Percentiles rank a stretch among this genome's conserved stretches.
These are phyloP conservation scores for Drosophila azteca DNA, from an alignment of 1,140 invertebrate genomes.

Conservation along the genomic window DNA sequence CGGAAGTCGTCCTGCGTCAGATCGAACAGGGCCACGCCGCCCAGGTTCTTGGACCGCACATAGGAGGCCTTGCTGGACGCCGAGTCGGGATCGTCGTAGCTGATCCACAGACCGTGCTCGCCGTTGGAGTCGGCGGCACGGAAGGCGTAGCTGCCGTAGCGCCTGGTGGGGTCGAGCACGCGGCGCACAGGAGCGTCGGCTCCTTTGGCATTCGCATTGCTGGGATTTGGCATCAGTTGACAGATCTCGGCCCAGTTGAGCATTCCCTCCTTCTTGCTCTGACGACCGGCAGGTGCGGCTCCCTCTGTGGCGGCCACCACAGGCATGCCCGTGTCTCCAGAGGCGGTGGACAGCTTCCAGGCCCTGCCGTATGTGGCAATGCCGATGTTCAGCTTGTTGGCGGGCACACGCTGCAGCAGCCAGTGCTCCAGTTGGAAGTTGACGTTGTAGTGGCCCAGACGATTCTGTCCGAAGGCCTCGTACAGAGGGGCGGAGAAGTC, in stretches of 20 bases:
- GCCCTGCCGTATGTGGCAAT: constrained; percentile 92
- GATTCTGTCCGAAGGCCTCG: constrained; percentile 86
- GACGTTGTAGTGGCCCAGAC: constrained; percentile 87
- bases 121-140: constrained; percentile 87
- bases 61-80: constrained; percentile 92
- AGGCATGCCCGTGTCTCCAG: constrained; percentile 89
- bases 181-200: constrained; percentile 87
- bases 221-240: constrained; percentile 87
- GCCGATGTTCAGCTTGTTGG: constrained; percentile 91
- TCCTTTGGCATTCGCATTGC: constrained; percentile 85
- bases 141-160: constrained; percentile 90
- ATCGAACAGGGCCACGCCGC: constrained; percentile 92
- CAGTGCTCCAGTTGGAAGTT: constrained; percentile 87
- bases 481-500: constrained; percentile 90
- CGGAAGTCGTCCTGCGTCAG: constrained; percentile 93
- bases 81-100: constrained; percentile 94
- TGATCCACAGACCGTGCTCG: constrained; percentile 92
- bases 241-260: constrained; percentile 93
- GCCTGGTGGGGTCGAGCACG: constrained; percentile 89
- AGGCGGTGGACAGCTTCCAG: constrained; percentile 90
- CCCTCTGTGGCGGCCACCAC: constrained; percentile 87
- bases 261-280: constrained; percentile 89
- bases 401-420: constrained; percentile 87
- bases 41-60: constrained; percentile 89
- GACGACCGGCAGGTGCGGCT: constrained; percentile 86